Evolutionary conservation across 2,888 invertebrate genomes (phyloP).

Genomic region (Eupithecia abbreviata): DNA sequence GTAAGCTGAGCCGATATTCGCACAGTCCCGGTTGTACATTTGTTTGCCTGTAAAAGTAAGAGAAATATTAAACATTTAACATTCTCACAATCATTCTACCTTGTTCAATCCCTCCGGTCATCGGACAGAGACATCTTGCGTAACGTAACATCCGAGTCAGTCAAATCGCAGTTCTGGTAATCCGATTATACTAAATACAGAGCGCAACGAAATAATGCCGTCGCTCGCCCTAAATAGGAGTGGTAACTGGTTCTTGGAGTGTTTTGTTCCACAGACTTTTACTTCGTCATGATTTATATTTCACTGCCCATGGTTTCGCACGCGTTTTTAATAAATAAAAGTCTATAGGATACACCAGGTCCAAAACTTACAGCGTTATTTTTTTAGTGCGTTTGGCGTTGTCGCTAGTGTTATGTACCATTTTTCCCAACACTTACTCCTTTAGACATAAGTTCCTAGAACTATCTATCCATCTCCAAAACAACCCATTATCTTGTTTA

Average conservation of each 20-base stretch:
- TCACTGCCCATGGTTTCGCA: not conserved
- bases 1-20: too few relatives aligned
- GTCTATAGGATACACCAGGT: too few relatives aligned
- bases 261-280: constrained; percentile 1
- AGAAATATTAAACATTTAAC: not conserved
- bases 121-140: constrained; percentile 57
- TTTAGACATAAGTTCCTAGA: too few relatives aligned
- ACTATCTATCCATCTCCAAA: too few relatives aligned
- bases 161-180: constrained; percentile 65
- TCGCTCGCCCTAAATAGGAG: constrained; percentile 20
- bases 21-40: too few relatives aligned
- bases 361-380: too few relatives aligned
- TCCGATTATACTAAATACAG: constrained; percentile 76
- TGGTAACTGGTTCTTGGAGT: constrained; percentile 7
- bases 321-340: too few relatives aligned
- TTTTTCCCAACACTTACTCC: too few relatives aligned
- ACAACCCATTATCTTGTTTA: too few relatives aligned
- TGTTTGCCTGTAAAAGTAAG: not conserved
- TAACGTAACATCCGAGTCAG: constrained; percentile 70
- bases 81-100: constrained; percentile 9
- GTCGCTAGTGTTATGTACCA: too few relatives aligned
- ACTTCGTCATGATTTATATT: not conserved
- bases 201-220: constrained; percentile 58
- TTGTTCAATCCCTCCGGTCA: not conserved
- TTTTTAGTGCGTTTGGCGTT: too few relatives aligned